Percentiles rank a stretch among this genome's conserved stretches.
These are phyloP conservation scores for Drosophila multiciliata DNA, from an alignment of 2,888 invertebrate genomes.

Conservation along the genomic window DNA sequence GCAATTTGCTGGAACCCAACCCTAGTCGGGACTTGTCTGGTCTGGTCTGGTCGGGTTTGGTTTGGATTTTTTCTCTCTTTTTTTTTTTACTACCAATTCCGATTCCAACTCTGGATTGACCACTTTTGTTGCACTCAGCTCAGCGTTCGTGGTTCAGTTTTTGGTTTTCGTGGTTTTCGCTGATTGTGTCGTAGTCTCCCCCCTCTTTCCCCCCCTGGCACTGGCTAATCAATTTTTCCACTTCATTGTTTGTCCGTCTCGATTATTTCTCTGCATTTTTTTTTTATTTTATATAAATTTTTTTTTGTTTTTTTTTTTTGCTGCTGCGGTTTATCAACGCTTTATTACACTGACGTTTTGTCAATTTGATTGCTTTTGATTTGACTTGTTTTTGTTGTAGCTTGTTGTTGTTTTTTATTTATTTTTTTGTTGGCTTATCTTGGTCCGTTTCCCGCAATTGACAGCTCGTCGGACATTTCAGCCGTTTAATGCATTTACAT, in stretches of 20 bases:
- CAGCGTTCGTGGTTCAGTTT: slow-evolving; percentile 46
- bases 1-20: slow-evolving; percentile 68
- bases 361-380: slow-evolving; percentile 83
- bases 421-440: slow-evolving; percentile 28
- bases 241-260: slow-evolving; percentile 50
- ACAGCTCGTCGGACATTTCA: slow-evolving; percentile 49
- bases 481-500: slow-evolving; percentile 56
- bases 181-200: slow-evolving; percentile 33
- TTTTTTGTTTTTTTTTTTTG: slow-evolving; percentile 11
- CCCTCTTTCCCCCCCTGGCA: slow-evolving; percentile 6
- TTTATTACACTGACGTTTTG: slow-evolving; percentile 83
- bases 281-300: not conserved
- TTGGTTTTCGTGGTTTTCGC: slow-evolving; percentile 56
- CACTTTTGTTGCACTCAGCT: slow-evolving; percentile 62
- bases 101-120: slow-evolving; percentile 40
- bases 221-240: slow-evolving; percentile 67
- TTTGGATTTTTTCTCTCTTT: not conserved
- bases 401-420: not conserved
- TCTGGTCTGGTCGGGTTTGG: slow-evolving; percentile 1
- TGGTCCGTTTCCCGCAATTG: slow-evolving; percentile 26
- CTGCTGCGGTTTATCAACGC: slow-evolving; percentile 81
- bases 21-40: slow-evolving; percentile 18
- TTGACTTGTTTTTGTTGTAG: slow-evolving; percentile 46
- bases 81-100: slow-evolving; percentile 13
- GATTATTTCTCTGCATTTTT: slow-evolving; percentile 16